phyloP scores from a whole-genome alignment of 2,888 invertebrate species.

The Dryadula phaetusa region DNA sequence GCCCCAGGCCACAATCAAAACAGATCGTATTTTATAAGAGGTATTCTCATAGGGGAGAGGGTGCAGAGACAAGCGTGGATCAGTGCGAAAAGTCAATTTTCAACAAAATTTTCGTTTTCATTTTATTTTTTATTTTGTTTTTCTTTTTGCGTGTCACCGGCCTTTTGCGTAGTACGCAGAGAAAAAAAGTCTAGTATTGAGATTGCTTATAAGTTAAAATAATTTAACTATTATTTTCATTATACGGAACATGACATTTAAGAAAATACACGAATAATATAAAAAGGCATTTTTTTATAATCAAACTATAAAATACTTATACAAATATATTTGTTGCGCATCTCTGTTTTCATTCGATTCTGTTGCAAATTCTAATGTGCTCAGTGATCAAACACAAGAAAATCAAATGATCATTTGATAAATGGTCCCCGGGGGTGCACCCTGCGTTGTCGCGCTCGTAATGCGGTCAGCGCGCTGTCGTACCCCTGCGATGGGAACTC shows the following conservation, averaged over 20 bases:
- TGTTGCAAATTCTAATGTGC: conserved; percentile 82
- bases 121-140: not conserved
- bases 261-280: too few relatives aligned
- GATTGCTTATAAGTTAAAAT: too few relatives aligned
- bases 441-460: conserved; percentile 61
- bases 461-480: conserved; percentile 72
- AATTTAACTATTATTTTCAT: too few relatives aligned
- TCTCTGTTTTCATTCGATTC: conserved; percentile 61
- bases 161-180: too few relatives aligned
- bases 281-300: not conserved
- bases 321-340: conserved; percentile 53
- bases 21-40: conserved; percentile 85
- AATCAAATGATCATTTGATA: conserved; percentile 86
- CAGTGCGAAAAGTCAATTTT: conserved; percentile 36
- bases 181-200: not conserved
- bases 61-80: conserved; percentile 46
- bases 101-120: conserved; percentile 49
- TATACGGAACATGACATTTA: too few relatives aligned
- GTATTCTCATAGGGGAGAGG: conserved; percentile 66
- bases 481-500: conserved; percentile 49
- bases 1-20: conserved; percentile 85
- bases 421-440: conserved; percentile 75
- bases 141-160: too few relatives aligned
- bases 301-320: not conserved
- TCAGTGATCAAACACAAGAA: conserved; percentile 85